Base-by-base conservation (phyloP, 2,888 invertebrate genomes). In the Dryomyza anilis region DNA sequence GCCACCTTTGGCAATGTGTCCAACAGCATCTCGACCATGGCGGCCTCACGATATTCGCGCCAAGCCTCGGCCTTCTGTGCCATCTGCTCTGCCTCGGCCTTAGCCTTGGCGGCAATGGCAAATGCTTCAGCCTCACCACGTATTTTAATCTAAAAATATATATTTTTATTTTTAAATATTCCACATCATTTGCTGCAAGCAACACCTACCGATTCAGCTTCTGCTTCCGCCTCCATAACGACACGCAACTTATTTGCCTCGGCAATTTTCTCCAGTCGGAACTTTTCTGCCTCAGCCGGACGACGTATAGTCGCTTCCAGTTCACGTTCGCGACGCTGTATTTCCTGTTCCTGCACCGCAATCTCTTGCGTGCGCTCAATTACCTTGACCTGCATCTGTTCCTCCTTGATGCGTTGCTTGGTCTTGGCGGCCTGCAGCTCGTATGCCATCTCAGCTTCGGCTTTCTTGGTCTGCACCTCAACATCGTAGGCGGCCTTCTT, bases 401-500 rank as follows among this genome's bases (percentile, higher is more conserved):
- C 98, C 77, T 97, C 96, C 84, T 95, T 96, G 76, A 96, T 95
- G 69, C 94, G 89, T 80, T 98, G 97, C 76, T 95, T 94, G 0
- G 96, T 97, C 84, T 97, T 97, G 1, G 96, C 96, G 1, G 95
- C 95, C 87, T 96, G 95, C 64, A 96, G 83, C 76, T 95, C 94
- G 80, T 93, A 95, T 0, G 96, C 95, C 89, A 96, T 89, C 82
- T 96, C 95, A 10, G 95, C 95, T 85, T 96, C 95, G 52, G 96
- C 96, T 71, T 83, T 84, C 71, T 83, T 92, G 8, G 96, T 96
- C 83, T 96, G 95, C 46, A 98, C 96, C 87, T 98, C 98, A 71
- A 94, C 92, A 81, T 98, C 98, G 81, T 98, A 98, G 2, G 94
- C 93, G 7, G 98, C 97, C 82, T 98, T 97, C 82, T 98, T 97